Conservation (phyloP, 2,888 invertebrate genomes). For the Andrena marginata region DNA sequence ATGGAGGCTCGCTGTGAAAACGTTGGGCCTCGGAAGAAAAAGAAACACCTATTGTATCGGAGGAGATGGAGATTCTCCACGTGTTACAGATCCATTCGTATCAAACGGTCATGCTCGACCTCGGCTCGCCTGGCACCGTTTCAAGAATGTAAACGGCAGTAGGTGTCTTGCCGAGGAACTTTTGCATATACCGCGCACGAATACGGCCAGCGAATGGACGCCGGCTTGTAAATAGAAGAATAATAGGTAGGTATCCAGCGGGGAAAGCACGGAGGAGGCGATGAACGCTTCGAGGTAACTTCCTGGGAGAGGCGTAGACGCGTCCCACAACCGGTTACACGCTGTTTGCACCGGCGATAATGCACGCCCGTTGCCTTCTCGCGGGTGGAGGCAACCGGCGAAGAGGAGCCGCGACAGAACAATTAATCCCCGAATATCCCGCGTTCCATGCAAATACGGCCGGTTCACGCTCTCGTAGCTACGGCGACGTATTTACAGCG, state of each 20-base stretch:
- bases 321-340: conserved; percentile 45
- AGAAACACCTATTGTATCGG: too few species aligned
- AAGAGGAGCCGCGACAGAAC: conserved; percentile 46
- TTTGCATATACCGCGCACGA: neutral
- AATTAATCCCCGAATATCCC: conserved; percentile 54
- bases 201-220: too few species aligned
- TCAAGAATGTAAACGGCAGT: neutral
- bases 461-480: conserved; percentile 60
- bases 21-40: too few species aligned
- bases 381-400: conserved; percentile 30
- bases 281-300: conserved; percentile 22
- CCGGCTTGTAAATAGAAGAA: neutral
- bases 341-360: conserved; percentile 42
- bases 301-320: conserved; percentile 38
- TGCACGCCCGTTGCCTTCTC: conserved; percentile 9
- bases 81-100: neutral
- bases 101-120: neutral
- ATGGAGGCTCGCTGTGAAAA: neutral
- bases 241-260: neutral
- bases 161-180: neutral
- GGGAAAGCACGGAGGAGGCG: conserved; percentile 23
- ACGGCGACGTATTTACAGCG: conserved; percentile 60
- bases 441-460: conserved; percentile 54
- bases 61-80: neutral
- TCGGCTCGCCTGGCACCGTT: neutral